These are phyloP conservation scores for Hylaeus anthracinus DNA, from an alignment of 1,140 invertebrate genomes.

Conservation along the genomic window DNA sequence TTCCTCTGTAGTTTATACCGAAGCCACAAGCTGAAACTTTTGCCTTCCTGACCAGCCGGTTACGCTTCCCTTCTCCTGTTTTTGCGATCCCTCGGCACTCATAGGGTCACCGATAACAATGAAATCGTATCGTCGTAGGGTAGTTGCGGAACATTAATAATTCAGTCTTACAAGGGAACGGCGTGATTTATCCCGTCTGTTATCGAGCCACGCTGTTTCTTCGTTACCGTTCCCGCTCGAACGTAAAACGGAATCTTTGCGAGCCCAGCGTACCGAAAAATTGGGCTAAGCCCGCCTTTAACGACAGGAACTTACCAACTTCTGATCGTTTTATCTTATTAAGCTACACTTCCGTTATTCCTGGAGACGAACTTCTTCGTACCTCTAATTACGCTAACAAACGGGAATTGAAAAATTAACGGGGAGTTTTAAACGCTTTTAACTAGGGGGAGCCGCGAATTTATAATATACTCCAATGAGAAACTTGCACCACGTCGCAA, in stretches of 20 bases:
- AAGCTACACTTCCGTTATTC: background rate
- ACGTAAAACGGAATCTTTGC: background rate
- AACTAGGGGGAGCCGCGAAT: background rate
- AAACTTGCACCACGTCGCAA: background rate
- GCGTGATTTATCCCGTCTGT: background rate
- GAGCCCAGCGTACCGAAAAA: slow-evolving; percentile 18
- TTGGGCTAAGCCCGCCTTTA: background rate
- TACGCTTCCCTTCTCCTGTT: slow-evolving; percentile 48
- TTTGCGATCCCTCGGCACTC: slow-evolving; percentile 36
- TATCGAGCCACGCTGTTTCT: background rate
- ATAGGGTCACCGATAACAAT: slow-evolving; percentile 45
- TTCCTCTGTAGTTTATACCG: slow-evolving; percentile 59
- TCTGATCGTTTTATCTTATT: slow-evolving; percentile 22
- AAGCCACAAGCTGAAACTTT: slow-evolving; percentile 62
- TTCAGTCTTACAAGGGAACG: slow-evolving; percentile 30
- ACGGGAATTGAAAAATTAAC: slow-evolving; percentile 33
- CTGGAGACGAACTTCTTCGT: slow-evolving; percentile 16
- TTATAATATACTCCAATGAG: background rate
- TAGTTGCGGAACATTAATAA: slow-evolving; percentile 46
- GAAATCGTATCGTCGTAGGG: slow-evolving; percentile 46
- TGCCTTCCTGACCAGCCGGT: slow-evolving; percentile 51
- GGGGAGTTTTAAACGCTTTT: slow-evolving; percentile 4
- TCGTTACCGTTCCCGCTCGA: background rate
- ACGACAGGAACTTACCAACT: background rate
- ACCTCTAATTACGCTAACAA: slow-evolving; percentile 2